These are phyloP conservation scores for Dolichallabes microphthalmus DNA, from an alignment of 2,113 vertebrate species.

Conservation along the genomic window DNA sequence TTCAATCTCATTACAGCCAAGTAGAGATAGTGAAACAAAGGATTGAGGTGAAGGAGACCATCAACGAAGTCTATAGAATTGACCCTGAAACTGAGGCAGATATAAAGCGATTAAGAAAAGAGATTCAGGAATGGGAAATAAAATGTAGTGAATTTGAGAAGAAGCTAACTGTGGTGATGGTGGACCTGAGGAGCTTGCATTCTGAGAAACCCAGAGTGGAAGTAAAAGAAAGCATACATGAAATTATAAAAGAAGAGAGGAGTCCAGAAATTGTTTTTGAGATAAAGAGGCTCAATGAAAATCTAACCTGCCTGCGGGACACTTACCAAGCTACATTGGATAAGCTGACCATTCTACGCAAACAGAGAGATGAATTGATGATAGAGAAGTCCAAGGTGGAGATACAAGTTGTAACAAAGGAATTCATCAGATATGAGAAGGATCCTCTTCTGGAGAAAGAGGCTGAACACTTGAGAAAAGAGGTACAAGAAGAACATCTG, in stretches of 20 bases:
- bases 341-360: constrained; percentile 78
- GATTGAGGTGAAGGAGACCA: constrained; percentile 84
- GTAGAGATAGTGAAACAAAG: constrained; percentile 75
- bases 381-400: constrained; percentile 86
- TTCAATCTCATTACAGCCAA: constrained; percentile 68
- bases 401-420: constrained; percentile 83
- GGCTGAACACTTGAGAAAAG: constrained; percentile 78
- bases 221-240: constrained; percentile 83
- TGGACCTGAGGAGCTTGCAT: constrained; percentile 72
- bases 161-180: constrained; percentile 67
- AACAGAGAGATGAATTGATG: constrained; percentile 84
- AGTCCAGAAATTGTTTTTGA: constrained; percentile 89
- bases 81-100: constrained; percentile 85
- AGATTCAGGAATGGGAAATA: constrained; percentile 73
- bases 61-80: constrained; percentile 84
- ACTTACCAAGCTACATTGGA: constrained; percentile 73
- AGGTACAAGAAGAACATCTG: constrained; percentile 79
- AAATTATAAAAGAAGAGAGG: constrained; percentile 86
- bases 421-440: constrained; percentile 85
- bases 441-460: constrained; percentile 92
- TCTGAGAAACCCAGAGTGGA: constrained; percentile 85
- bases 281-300: constrained; percentile 81
- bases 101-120: constrained; percentile 75
- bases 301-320: constrained; percentile 80
- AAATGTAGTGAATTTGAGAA: constrained; percentile 69